Conservation (phyloP, 2,797 vertebrate genomes). For the Sebastes aleutianus region DNA sequence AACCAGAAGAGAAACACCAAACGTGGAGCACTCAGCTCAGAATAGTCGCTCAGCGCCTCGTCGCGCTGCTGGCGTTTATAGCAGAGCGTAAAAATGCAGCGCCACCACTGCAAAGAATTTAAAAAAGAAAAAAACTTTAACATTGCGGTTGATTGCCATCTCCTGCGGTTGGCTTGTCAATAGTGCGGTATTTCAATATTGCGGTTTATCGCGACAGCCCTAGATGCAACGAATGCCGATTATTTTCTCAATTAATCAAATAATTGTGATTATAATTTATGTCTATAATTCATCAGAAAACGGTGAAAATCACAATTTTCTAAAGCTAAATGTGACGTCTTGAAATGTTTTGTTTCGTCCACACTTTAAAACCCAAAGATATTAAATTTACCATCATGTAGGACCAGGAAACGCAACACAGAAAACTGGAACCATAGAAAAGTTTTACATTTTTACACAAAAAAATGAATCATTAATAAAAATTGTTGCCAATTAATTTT, state of each 20-base stretch:
- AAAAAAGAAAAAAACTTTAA: too few relatives aligned
- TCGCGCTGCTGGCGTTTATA: accelerated
- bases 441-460: too few relatives aligned
- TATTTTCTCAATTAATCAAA: not conserved
- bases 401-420: not conserved
- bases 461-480: accelerated
- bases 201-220: too few relatives aligned
- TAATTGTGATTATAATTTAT: not conserved
- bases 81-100: too few relatives aligned
- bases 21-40: too few relatives aligned
- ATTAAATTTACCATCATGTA: not conserved
- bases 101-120: too few relatives aligned
- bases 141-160: too few relatives aligned
- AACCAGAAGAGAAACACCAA: too few relatives aligned
- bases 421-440: not conserved
- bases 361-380: not conserved
- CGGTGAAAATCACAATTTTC: not conserved
- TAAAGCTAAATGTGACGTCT: not conserved
- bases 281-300: not conserved
- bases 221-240: not conserved
- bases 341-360: not conserved
- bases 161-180: too few relatives aligned
- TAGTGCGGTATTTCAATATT: too few relatives aligned
- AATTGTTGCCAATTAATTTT: too few relatives aligned
- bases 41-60: too few relatives aligned